These are phyloP conservation scores for Baccha elongata DNA, from an alignment of 2,888 invertebrate species.

Conservation along the genomic window DNA sequence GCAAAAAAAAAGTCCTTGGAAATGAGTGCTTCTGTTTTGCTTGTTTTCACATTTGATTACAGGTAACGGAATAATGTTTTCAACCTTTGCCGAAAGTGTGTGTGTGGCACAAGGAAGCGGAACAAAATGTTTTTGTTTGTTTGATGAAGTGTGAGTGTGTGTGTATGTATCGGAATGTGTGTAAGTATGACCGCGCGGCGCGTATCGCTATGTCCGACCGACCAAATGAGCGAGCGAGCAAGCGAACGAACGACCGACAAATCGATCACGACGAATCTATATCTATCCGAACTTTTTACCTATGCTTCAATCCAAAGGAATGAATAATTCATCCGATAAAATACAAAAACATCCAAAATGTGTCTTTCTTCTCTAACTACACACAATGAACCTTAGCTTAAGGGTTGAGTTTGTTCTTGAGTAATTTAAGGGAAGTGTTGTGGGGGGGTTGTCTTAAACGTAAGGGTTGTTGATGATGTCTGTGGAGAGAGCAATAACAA, in stretches of 20 bases:
- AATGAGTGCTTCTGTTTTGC: constrained; percentile 34
- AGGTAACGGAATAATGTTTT: constrained; percentile 60
- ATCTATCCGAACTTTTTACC: constrained; percentile 15
- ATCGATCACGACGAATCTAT: constrained; percentile 38
- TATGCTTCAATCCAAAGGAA: constrained; percentile 42
- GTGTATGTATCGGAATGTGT: constrained; percentile 11
- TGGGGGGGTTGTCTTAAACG: constrained; percentile 7
- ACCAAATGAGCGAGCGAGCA: constrained; percentile 23
- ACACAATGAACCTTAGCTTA: constrained; percentile 40
- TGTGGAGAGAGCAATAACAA: constrained; percentile 5
- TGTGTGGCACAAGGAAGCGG: background rate
- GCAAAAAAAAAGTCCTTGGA: constrained; percentile 61
- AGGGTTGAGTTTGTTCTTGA: constrained; percentile 42
- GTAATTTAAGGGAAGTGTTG: constrained; percentile 1
- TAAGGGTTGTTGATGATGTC: background rate
- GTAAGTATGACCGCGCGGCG: constrained; percentile 42
- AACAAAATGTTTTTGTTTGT: background rate
- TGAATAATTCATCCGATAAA: constrained; percentile 69
- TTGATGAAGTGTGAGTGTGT: background rate
- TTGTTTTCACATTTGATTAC: constrained; percentile 65
- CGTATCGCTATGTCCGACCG: constrained; percentile 42
- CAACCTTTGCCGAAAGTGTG: constrained; percentile 5
- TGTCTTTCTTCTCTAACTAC: constrained; percentile 23
- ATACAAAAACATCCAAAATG: constrained; percentile 61
- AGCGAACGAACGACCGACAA: constrained; percentile 38